phyloP scores from a whole-genome alignment of 2,113 vertebrate genomes.

The Colinus virginianus region DNA sequence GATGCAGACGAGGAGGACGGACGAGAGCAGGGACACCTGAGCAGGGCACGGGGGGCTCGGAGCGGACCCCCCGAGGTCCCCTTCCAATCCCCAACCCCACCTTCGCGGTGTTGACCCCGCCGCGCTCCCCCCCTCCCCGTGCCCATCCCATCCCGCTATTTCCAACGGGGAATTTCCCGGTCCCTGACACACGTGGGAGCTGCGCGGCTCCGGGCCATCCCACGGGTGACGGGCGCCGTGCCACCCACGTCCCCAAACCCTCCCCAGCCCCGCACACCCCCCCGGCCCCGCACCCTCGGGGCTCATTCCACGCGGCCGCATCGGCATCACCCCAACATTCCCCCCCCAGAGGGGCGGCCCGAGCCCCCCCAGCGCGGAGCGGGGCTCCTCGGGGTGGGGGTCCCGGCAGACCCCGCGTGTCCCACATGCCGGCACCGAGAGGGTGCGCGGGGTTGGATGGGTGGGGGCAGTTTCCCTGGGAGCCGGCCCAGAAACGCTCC shows the following conservation, averaged over 20 bases:
- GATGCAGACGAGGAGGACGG: slow-evolving; percentile 57
- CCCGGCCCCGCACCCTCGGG: slow-evolving; percentile 33
- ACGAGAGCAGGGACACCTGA: slow-evolving; percentile 67
- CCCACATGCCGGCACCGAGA: not conserved
- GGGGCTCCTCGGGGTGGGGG: not conserved
- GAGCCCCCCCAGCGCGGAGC: not conserved
- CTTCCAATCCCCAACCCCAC: not conserved
- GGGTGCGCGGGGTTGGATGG: not conserved
- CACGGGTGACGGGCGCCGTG: not conserved
- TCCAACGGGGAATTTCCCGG: slow-evolving; percentile 51
- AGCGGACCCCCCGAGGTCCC: not conserved
- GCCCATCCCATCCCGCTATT: not conserved
- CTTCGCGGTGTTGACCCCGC: not conserved
- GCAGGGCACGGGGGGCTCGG: not conserved
- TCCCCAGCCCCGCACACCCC: slow-evolving; percentile 2
- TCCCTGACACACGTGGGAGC: not conserved
- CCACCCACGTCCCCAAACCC: slow-evolving; percentile 47
- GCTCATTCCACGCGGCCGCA: slow-evolving; percentile 34
- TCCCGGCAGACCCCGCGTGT: too few relatives aligned
- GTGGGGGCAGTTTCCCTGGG: slow-evolving; percentile 54
- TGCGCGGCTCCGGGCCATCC: not conserved
- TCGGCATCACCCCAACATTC: slow-evolving; percentile 36
- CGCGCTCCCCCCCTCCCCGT: not conserved
- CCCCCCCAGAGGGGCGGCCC: slow-evolving; percentile 5
- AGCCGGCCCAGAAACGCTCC: slow-evolving; percentile 42